Evolutionary conservation across 2,113 vertebrate genomes (phyloP).

Genomic region (Carollia perspicillata): DNA sequence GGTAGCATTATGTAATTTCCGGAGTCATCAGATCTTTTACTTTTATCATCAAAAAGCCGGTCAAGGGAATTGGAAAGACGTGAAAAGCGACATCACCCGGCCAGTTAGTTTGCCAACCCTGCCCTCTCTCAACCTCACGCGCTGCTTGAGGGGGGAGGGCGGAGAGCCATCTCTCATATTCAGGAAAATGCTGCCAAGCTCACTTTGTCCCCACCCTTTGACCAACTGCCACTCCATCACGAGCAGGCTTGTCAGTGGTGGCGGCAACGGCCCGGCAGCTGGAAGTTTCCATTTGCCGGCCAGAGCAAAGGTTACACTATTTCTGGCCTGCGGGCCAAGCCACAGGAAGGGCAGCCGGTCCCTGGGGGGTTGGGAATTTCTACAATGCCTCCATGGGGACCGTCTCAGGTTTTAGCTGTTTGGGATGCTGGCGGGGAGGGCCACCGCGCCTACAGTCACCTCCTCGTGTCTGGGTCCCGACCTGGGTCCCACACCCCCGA

Average conservation of each 20-base stretch:
- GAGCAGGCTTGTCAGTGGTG: neutral
- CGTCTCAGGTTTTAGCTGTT: neutral
- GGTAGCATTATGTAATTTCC: neutral
- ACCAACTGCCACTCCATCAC: constrained; percentile 17
- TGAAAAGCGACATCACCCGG: neutral
- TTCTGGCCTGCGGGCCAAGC: constrained; percentile 39
- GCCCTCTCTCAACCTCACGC: neutral
- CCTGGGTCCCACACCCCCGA: neutral
- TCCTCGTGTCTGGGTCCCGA: neutral
- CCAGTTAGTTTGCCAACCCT: accelerated
- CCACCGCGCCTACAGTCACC: neutral
- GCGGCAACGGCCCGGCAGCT: constrained; percentile 1
- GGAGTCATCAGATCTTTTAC: neutral
- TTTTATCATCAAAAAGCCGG: neutral
- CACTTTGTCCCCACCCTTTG: neutral
- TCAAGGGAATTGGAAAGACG: neutral
- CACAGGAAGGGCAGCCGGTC: constrained; percentile 3
- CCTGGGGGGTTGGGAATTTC: neutral
- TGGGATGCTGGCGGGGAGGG: neutral
- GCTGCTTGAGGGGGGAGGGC: neutral
- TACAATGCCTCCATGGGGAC: neutral
- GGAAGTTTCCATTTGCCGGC: constrained; percentile 53
- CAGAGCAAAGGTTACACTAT: constrained; percentile 59
- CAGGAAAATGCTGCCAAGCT: neutral
- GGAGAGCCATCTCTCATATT: accelerated